Evolutionary conservation across 1,140 invertebrate genomes (phyloP).

Genomic region (Philopotamus ludificatus): DNA sequence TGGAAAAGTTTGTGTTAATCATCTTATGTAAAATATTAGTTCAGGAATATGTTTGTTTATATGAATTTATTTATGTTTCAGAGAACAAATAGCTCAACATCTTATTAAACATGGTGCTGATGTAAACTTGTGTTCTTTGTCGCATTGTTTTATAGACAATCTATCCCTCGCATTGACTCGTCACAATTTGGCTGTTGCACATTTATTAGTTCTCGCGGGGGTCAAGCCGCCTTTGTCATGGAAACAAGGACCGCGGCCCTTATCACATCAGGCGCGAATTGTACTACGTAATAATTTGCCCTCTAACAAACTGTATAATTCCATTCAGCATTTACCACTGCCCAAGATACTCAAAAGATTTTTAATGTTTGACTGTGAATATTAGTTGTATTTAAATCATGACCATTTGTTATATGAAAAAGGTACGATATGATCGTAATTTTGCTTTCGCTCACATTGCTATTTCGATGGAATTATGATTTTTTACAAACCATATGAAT

Average conservation of each 20-base stretch:
- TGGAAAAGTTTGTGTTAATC: slow-evolving; percentile 45
- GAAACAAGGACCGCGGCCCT: slow-evolving; percentile 19
- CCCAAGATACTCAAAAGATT: slow-evolving; percentile 50
- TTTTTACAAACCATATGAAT: no score
- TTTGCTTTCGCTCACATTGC: no score
- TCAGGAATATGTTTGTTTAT: neutral
- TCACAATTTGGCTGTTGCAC: slow-evolving; percentile 45
- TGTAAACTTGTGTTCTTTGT: slow-evolving; percentile 50
- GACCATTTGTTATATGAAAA: no score
- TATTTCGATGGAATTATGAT: no score
- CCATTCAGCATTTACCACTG: slow-evolving; percentile 45
- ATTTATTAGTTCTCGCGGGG: slow-evolving; percentile 50
- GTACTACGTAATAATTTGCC: slow-evolving; percentile 21
- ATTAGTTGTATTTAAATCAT: slow-evolving; percentile 23
- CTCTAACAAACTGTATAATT: slow-evolving; percentile 23
- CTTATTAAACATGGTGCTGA: slow-evolving; percentile 53
- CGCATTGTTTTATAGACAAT: slow-evolving; percentile 51
- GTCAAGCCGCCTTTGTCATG: slow-evolving; percentile 41
- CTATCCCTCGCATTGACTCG: slow-evolving; percentile 49
- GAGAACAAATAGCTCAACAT: slow-evolving; percentile 49
- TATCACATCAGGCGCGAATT: slow-evolving; percentile 34
- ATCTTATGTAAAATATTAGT: neutral
- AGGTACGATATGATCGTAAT: no score
- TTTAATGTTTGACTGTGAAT: slow-evolving; percentile 53
- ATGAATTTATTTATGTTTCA: slow-evolving; percentile 42